These are phyloP conservation scores for Synanthedon tipuliformis DNA, from an alignment of 2,888 invertebrate species.

Conservation along the genomic window DNA sequence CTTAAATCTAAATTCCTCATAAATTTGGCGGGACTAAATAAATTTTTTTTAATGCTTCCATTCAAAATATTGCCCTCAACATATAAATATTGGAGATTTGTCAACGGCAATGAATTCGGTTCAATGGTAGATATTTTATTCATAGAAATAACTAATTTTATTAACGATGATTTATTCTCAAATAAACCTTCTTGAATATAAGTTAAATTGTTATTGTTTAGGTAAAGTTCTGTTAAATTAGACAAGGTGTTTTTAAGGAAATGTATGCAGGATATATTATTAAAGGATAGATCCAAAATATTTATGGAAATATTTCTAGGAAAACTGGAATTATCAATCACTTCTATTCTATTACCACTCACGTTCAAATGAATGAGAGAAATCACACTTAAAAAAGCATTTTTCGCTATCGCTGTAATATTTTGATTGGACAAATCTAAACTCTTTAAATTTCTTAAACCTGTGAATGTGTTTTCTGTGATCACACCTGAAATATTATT, in stretches of 20 bases:
- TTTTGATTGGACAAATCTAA: constrained; percentile 35
- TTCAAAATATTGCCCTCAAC: constrained; percentile 30
- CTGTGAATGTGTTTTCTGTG: constrained; percentile 29
- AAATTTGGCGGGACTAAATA: constrained; percentile 40
- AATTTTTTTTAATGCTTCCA: constrained; percentile 25
- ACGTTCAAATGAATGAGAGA: constrained; percentile 32
- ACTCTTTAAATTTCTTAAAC: constrained; percentile 23
- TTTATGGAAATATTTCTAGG: constrained; percentile 16
- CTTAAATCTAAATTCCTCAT: constrained; percentile 42
- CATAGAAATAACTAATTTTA: constrained; percentile 36
- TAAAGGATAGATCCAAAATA: constrained; percentile 40
- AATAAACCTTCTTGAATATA: constrained; percentile 24
- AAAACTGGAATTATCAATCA: constrained; percentile 31
- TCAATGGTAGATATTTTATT: constrained; percentile 37
- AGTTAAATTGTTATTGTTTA: constrained; percentile 34
- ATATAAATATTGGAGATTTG: constrained; percentile 40
- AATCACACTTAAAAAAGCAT: constrained; percentile 29
- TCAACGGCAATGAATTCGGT: constrained; percentile 33
- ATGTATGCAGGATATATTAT: constrained; percentile 24
- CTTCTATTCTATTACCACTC: constrained; percentile 31
- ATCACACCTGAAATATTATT: constrained; percentile 37
- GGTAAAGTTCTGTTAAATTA: constrained; percentile 32
- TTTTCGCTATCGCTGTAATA: constrained; percentile 23
- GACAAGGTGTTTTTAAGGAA: constrained; percentile 28
- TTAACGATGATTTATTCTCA: constrained; percentile 25